Conservation (phyloP, 2,113 vertebrate genomes). For the Channa maculata region DNA sequence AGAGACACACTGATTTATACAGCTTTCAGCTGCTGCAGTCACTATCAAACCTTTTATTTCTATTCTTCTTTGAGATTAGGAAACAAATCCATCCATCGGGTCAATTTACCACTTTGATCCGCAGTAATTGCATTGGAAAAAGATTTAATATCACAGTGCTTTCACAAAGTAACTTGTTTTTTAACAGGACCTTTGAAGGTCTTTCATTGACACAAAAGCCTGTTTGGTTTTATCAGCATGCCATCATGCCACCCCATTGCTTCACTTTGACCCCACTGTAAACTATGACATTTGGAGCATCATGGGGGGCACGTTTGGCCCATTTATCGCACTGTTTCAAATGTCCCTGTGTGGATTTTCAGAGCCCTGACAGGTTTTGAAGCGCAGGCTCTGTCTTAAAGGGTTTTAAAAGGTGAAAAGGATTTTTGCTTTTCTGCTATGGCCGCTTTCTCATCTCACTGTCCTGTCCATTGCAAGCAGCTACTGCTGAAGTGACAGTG, state of each 20-base stretch:
- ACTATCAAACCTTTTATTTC: conserved; percentile 75
- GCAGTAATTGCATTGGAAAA: conserved; percentile 21
- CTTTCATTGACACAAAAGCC: conserved; percentile 82
- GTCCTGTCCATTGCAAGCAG: conserved; percentile 55
- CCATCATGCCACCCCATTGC: conserved; percentile 77
- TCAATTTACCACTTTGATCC: conserved; percentile 27
- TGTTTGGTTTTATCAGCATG: conserved; percentile 81
- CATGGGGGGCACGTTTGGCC: conserved; percentile 76
- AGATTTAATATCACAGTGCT: conserved; percentile 32
- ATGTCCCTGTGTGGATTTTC: conserved; percentile 78
- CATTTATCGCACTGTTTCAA: conserved; percentile 80
- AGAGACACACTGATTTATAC: conserved; percentile 82
- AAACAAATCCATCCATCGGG: conserved; percentile 45
- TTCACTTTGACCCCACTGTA: conserved; percentile 82
- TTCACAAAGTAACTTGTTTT: conserved; percentile 56
- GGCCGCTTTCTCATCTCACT: conserved; percentile 54
- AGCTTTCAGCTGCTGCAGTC: conserved; percentile 82
- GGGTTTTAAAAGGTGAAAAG: conserved; percentile 70
- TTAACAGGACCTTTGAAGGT: conserved; percentile 78
- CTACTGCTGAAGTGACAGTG: conserved; percentile 67
- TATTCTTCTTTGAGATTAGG: conserved; percentile 66
- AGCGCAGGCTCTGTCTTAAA: conserved; percentile 65
- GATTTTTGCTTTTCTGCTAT: conserved; percentile 51
- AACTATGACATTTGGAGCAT: conserved; percentile 84
- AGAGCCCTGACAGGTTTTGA: conserved; percentile 73